Base-by-base conservation (phyloP, 2,113 vertebrate species). In the Lepisosteus osseus region DNA sequence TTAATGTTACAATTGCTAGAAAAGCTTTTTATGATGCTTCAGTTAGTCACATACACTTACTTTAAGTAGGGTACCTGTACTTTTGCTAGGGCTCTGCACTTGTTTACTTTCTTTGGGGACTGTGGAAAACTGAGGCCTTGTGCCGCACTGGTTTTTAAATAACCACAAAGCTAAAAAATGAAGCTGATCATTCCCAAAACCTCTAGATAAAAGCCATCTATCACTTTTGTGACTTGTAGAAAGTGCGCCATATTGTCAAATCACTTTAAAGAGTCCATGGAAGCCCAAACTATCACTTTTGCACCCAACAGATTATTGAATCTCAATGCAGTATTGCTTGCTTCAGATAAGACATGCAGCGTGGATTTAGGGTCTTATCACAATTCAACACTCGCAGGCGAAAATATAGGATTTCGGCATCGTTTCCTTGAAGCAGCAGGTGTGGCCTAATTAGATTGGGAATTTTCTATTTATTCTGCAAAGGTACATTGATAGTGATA, bases 391-490 rank as follows among this genome's bases (percentile, higher is more conserved):
- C 82, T 83, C 84, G 70, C 75, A 82, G 88, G 83, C 82, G 70
- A 79, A 80, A 83, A 82, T 88, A 84, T 83, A 77, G 82, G 88
- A 87, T 90, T 91, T 88, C 85, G 85, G 81, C 79, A 76, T 76
- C 80, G 81, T 84, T 85, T 81, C 82, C 83, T 80, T 72, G 67
- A 69, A 83, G 74, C 82, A 75, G 83, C 86, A 91, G 87, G 90
- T 91, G 80, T 90, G 87, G 88, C 88, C 89, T 84, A 90, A 89
- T 90, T 91, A 89, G 87, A 81, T 81, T 77, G 69, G 69, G 80
- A 83, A 82, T 86, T 77, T 77, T 40, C 77, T 78, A 71, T 79
- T 83, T 84, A 55, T 79, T 79, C 65, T 77, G 65, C 65, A 67
- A 71, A 74, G 74, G 82, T 80, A 79, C 83, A 79, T 84, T 80